Evolutionary conservation across 2,888 invertebrate genomes (phyloP), one percentile per base, ranked within the genome.

Genomic region (Yponomeuta plumbellus): DNA sequence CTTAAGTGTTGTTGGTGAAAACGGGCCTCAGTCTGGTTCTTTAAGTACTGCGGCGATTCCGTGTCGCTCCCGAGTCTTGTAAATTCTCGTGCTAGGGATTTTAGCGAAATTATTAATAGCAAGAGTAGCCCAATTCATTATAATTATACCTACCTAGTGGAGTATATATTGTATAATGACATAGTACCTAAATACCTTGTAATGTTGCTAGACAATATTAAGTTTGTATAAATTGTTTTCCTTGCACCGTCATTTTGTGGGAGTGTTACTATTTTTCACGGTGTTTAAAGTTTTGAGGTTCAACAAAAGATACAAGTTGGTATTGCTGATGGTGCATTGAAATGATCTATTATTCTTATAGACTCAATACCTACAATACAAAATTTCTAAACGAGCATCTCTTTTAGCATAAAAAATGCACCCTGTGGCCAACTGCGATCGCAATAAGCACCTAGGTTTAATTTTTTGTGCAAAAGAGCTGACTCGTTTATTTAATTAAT

Each of bases 61-160:
- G 20, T 74, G 74, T 70, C 67, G 68, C 68, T 71, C 65, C 71
- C 69, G 71, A 75, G 76, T 75, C 77, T 74, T 80, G 82, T 81
- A 81, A 82, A 80, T 79, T 81, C 75, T 80, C 76, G 79, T 80
- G 81, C 81, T 86, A 85, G 85, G 76, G 75, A 76, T 79, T 80
- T 82, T 86, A 87, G 86, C 83, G 77, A 87, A 89, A 89, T 88
- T 87, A 84, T 78, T 75, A 78, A 86, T 87, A 88, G 88, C 83
- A 77, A 83, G 80, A 83, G 88, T 90, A 90, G 89, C 79, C 84
- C 86, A 88, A 89, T 89, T 90, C 82, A 86, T 85, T 80, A 80
- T 74, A 76, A 80, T 79, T 74, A 76, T 80, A 83, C 78, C 76
- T 80, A 86, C 80, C 84, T 90, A 89, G 89, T 85, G 87, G 84